phyloP scores from a whole-genome alignment of 2,797 vertebrate genomes.

The Falco biarmicus region DNA sequence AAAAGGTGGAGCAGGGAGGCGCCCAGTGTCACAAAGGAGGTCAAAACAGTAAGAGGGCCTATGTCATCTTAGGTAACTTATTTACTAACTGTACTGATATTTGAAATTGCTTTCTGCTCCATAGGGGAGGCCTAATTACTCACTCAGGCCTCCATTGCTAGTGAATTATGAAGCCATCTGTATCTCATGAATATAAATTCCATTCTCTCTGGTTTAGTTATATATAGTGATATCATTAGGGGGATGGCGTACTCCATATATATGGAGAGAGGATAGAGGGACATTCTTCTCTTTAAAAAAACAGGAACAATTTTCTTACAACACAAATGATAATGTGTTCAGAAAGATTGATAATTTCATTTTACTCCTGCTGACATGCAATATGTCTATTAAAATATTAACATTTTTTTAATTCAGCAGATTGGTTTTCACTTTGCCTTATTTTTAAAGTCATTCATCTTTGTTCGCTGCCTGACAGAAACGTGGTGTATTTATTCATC shows the following conservation, averaged over 20 bases:
- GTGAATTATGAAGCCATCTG: slow-evolving; percentile 56
- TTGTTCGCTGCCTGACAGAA: not conserved
- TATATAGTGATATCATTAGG: slow-evolving; percentile 49
- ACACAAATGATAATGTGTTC: slow-evolving; percentile 11
- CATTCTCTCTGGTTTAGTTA: slow-evolving; percentile 46
- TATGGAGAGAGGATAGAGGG: not conserved
- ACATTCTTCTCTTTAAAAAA: slow-evolving; percentile 35
- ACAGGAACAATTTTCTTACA: slow-evolving; percentile 44
- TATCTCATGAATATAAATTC: slow-evolving; percentile 61
- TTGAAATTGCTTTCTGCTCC: slow-evolving; percentile 16
- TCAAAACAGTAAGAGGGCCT: not conserved
- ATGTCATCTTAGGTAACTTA: not conserved
- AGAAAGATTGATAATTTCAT: slow-evolving; percentile 21
- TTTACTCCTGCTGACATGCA: slow-evolving; percentile 3
- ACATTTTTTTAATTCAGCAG: slow-evolving; percentile 26
- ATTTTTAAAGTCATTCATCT: slow-evolving; percentile 15
- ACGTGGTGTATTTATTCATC: not conserved
- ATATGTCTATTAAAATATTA: slow-evolving; percentile 47
- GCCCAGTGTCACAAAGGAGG: not conserved
- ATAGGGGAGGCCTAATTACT: slow-evolving; percentile 12
- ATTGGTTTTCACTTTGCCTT: slow-evolving; percentile 13
- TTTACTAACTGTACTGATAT: not conserved
- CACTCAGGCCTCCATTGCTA: not conserved
- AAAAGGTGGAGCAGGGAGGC: not conserved
- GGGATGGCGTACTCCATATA: slow-evolving; percentile 28